Percentiles rank a stretch among this genome's conserved stretches.
Evolutionary conservation across 2,113 vertebrate genomes (phyloP).

Genomic region (Protobothrops flavoviridis): DNA sequence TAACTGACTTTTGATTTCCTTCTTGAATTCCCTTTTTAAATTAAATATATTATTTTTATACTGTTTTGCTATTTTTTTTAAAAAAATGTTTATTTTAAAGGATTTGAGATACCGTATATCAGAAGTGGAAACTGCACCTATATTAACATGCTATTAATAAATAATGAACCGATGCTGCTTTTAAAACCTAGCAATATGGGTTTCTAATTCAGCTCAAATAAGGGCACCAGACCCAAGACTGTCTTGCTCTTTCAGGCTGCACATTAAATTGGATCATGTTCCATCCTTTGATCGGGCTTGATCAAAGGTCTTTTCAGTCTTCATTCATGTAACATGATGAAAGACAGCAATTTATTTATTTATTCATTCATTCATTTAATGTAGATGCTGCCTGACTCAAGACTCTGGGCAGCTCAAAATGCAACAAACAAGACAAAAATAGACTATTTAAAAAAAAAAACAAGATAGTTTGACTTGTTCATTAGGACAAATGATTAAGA

Average conservation of each 20-base stretch:
- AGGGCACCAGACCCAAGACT: not conserved
- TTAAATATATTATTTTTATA: not conserved
- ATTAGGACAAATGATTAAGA: not conserved
- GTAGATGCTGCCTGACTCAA: not conserved
- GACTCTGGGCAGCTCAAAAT: not conserved
- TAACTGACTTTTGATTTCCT: not conserved
- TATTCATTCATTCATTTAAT: not conserved
- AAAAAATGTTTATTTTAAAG: not conserved
- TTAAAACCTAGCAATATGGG: not conserved
- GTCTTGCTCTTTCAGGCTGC: not conserved
- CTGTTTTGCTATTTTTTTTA: not conserved
- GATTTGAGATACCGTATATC: not conserved
- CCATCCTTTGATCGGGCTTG: not conserved
- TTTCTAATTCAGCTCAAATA: not conserved
- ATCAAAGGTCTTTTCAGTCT: not conserved
- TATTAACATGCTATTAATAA: not conserved
- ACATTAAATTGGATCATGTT: not conserved
- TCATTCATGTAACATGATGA: not conserved
- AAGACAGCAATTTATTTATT: not conserved
- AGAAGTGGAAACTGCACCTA: not conserved
- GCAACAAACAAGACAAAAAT: not conserved
- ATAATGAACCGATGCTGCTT: not conserved
- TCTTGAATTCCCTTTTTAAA: not conserved
- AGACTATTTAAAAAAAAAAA: not conserved
- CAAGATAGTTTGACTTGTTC: not conserved